phyloP scores from a whole-genome alignment of 2,113 vertebrate genomes.

The Corvus hawaiiensis region DNA sequence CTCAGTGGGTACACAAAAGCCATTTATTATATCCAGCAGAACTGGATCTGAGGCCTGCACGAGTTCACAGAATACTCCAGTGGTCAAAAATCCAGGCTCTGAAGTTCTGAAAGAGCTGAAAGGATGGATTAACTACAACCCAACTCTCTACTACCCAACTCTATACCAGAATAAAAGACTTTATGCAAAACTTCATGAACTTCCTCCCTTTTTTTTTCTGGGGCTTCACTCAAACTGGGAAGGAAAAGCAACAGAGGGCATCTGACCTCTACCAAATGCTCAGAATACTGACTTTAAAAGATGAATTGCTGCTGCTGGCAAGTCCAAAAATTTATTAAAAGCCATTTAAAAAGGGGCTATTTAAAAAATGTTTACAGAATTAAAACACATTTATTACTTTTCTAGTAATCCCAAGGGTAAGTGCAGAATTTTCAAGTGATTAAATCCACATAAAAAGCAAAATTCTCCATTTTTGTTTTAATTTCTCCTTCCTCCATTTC shows the following conservation, averaged over 20 bases:
- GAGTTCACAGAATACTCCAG: not conserved
- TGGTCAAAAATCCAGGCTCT: not conserved
- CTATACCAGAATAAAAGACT: not conserved
- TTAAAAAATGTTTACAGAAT: not conserved
- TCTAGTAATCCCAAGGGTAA: not conserved
- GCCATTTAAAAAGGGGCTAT: not conserved
- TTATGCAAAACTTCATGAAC: not conserved
- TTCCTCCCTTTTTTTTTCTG: not conserved
- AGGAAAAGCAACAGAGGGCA: not conserved
- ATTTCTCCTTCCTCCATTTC: not conserved
- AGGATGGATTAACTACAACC: not conserved
- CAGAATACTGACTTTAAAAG: not conserved
- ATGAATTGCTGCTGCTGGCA: not conserved
- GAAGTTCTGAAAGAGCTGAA: not conserved
- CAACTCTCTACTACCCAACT: not conserved
- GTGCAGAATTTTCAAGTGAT: not conserved
- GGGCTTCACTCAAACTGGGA: not conserved
- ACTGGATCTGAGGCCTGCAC: not conserved
- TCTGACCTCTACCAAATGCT: not conserved
- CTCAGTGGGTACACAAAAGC: not conserved
- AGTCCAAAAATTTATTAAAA: not conserved
- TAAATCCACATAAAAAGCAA: not conserved
- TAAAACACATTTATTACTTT: not conserved
- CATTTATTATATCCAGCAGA: not conserved
- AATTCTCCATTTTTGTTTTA: not conserved